Percentiles rank a stretch among this genome's conserved stretches.
Conservation (phyloP, 2,888 invertebrate species). For the Blera fallax region DNA sequence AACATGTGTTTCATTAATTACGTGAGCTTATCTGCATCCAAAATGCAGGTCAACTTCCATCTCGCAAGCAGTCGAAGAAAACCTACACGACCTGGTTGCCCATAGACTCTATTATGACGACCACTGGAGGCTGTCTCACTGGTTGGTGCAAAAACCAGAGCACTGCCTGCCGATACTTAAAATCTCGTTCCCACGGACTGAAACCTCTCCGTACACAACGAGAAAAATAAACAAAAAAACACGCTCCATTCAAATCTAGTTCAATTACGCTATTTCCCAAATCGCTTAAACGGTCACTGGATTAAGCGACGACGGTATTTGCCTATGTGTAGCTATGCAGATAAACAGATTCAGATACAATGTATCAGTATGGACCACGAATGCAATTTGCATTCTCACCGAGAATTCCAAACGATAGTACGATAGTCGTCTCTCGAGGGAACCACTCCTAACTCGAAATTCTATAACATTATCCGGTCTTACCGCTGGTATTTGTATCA, state of each 20-base stretch:
- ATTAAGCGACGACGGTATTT: conserved; percentile 5
- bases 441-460: conserved; percentile 37
- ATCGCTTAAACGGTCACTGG: conserved; percentile 55
- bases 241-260: conserved; percentile 66
- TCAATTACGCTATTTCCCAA: conserved; percentile 67
- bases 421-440: neutral
- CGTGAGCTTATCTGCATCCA: conserved; percentile 55
- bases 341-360: conserved; percentile 14
- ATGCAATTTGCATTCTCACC: conserved; percentile 24
- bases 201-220: neutral
- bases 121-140: neutral
- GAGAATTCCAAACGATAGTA: neutral
- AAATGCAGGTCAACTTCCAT: conserved; percentile 66
- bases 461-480: neutral
- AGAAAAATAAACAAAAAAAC: no score
- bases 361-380: conserved; percentile 11
- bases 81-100: conserved; percentile 60
- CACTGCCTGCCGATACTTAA: conserved; percentile 43
- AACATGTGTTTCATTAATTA: conserved; percentile 66
- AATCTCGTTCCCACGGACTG: conserved; percentile 63
- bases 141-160: conserved; percentile 40
- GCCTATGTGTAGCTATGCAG: neutral
- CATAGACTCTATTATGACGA: conserved; percentile 35
- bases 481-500: neutral
- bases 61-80: conserved; percentile 28